A percentile compares a stretch with the other conserved stretches of the same genome.
phyloP scores from a whole-genome alignment of 2,113 vertebrate species.

The Sylvilagus bachmani region DNA sequence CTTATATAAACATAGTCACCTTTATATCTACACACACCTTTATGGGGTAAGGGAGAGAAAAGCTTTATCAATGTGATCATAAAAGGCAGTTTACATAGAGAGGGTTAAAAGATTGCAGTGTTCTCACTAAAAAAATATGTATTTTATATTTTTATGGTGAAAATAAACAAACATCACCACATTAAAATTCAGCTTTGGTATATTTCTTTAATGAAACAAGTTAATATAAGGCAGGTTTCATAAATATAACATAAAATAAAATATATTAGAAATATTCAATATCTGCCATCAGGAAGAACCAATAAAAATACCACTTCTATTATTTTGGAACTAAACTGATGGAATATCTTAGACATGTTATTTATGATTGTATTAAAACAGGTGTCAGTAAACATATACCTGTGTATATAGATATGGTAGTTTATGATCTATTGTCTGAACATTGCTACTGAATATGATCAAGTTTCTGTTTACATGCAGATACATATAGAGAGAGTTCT shows the following conservation, averaged over 20 bases:
- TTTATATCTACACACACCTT: conserved; percentile 66
- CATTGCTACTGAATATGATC: conserved; percentile 22
- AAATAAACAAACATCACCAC: background rate
- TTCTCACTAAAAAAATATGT: background rate
- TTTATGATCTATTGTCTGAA: conserved; percentile 20
- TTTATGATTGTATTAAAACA: conserved; percentile 55
- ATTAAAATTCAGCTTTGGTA: conserved; percentile 35
- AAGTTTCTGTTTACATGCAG: conserved; percentile 21
- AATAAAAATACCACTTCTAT: background rate
- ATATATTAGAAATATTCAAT: conserved; percentile 11
- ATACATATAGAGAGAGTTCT: background rate
- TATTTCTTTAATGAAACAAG: conserved; percentile 4
- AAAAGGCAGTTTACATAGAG: conserved; percentile 37
- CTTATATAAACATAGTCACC: conserved; percentile 48
- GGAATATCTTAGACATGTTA: background rate
- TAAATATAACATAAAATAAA: conserved; percentile 37
- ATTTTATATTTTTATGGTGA: background rate
- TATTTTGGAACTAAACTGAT: conserved; percentile 48
- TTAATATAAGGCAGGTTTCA: conserved; percentile 8
- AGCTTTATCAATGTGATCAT: conserved; percentile 45
- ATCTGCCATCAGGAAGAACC: background rate
- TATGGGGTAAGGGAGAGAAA: background rate
- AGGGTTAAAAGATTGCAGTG: background rate
- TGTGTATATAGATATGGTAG: background rate
- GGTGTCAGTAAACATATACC: conserved; percentile 24